Evolutionary conservation across 2,113 vertebrate genomes (phyloP).

Genomic region (Leucoraja erinaceus): DNA sequence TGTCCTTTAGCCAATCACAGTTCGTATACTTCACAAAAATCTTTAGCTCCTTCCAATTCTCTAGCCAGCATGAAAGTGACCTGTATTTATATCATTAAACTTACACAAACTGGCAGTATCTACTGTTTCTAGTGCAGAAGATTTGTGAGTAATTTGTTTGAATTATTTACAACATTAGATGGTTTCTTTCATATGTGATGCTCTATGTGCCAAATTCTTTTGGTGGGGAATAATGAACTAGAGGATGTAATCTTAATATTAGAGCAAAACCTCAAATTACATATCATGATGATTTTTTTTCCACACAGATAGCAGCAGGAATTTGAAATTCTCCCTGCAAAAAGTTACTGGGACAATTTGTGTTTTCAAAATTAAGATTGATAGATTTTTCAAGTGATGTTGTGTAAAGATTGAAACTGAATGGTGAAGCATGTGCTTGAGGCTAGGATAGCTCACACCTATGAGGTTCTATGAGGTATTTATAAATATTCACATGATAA

Average conservation of each 20-base stretch:
- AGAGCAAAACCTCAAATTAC: neutral
- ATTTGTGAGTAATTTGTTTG: neutral
- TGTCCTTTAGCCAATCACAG: too few species aligned
- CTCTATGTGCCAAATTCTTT: neutral
- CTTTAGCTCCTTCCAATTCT: too few species aligned
- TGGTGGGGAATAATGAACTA: neutral
- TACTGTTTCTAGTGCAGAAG: neutral
- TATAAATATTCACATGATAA: neutral
- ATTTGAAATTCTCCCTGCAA: too few species aligned
- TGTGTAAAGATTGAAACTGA: neutral
- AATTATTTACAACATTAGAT: neutral
- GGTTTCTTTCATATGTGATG: neutral
- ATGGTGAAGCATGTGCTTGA: neutral
- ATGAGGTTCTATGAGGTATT: neutral
- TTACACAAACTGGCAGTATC: neutral
- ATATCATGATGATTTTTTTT: too few species aligned
- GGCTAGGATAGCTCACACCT: neutral
- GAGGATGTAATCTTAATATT: neutral
- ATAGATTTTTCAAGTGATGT: neutral
- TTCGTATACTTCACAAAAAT: too few species aligned
- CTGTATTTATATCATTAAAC: neutral
- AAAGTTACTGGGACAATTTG: neutral
- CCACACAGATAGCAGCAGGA: too few species aligned
- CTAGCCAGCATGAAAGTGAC: neutral
- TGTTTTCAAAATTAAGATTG: neutral